These are phyloP conservation scores for Abscondita cerata DNA, from an alignment of 2,888 invertebrate species.

Conservation along the genomic window DNA sequence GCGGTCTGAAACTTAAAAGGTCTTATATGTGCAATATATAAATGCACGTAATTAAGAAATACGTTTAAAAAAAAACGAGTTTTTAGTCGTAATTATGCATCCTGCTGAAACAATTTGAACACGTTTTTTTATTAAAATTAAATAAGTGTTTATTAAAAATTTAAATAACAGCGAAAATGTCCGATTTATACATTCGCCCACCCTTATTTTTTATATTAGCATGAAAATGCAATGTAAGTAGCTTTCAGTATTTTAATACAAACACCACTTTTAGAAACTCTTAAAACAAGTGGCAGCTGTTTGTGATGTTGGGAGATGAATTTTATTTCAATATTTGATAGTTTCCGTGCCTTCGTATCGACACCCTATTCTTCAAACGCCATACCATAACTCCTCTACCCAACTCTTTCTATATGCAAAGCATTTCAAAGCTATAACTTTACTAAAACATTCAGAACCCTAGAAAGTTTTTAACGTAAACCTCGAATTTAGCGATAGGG, in stretches of 20 bases:
- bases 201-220: conserved; percentile 6
- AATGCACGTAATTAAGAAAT: conserved; percentile 14
- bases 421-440: conserved; percentile 59
- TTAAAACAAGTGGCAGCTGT: conserved; percentile 61
- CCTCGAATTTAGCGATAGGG: conserved; percentile 44
- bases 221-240: background rate
- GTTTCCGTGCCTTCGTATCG: conserved; percentile 56
- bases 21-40: conserved; percentile 19
- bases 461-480: conserved; percentile 56
- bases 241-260: conserved; percentile 56
- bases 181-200: background rate
- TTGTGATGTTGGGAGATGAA: conserved; percentile 61
- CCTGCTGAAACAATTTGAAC: no score
- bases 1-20: conserved; percentile 30
- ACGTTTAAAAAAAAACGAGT: no score
- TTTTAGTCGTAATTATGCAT: no score
- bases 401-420: conserved; percentile 58
- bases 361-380: conserved; percentile 43
- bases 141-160: conserved; percentile 6
- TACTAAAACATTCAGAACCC: conserved; percentile 59
- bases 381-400: conserved; percentile 41
- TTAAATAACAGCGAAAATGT: conserved; percentile 5
- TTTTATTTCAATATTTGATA: conserved; percentile 63
- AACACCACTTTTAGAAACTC: conserved; percentile 60
- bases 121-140: background rate